Evolutionary conservation across 2,888 invertebrate species (phyloP).

Genomic region (Acrocyrtus sp.): DNA sequence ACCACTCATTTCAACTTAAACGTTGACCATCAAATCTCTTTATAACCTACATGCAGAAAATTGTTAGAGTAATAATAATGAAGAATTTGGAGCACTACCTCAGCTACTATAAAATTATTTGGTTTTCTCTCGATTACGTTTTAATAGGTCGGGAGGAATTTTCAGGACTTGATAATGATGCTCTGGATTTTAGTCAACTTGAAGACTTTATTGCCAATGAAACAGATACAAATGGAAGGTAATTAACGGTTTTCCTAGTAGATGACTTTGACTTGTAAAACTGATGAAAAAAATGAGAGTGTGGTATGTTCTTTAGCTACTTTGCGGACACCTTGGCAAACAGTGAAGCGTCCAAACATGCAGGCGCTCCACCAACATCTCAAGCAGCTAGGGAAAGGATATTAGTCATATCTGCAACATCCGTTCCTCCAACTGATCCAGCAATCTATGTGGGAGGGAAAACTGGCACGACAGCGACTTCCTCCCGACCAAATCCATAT

Average conservation of each 20-base stretch:
- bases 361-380: slow-evolving; percentile 52
- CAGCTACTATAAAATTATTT: too few species aligned
- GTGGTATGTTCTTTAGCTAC: slow-evolving; percentile 66
- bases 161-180: slow-evolving; percentile 88
- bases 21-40: too few species aligned
- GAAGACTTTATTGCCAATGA: slow-evolving; percentile 89
- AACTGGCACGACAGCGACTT: slow-evolving; percentile 52
- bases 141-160: slow-evolving; percentile 85
- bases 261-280: not conserved
- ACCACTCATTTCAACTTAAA: too few species aligned
- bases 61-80: too few species aligned
- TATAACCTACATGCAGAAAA: too few species aligned
- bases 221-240: slow-evolving; percentile 66
- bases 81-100: too few species aligned
- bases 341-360: slow-evolving; percentile 67
- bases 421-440: slow-evolving; percentile 63
- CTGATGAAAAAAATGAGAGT: too few species aligned
- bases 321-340: slow-evolving; percentile 70
- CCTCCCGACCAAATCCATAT: slow-evolving; percentile 53
- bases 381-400: slow-evolving; percentile 64
- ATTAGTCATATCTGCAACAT: slow-evolving; percentile 58
- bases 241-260: not conserved
- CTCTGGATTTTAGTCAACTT: slow-evolving; percentile 81
- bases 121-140: too few species aligned
- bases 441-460: slow-evolving; percentile 64